These are phyloP conservation scores for Chelonus insularis DNA, from an alignment of 1,140 invertebrate species.

Conservation along the genomic window DNA sequence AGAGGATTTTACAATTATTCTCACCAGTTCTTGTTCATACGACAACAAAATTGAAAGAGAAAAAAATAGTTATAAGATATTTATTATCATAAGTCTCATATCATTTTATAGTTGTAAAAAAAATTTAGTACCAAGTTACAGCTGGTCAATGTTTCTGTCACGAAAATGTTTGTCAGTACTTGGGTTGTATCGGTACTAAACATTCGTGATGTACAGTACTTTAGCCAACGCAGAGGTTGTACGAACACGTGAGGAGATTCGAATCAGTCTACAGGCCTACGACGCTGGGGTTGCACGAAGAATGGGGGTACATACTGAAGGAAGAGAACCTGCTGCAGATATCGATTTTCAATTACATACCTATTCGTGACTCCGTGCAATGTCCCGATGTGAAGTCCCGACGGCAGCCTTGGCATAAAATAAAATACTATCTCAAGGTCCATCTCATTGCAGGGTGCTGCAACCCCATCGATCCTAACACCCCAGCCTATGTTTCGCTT, in stretches of 20 bases:
- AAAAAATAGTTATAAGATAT: no score
- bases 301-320: not conserved
- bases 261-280: conserved; percentile 25
- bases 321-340: conserved; percentile 20
- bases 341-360: conserved; percentile 36
- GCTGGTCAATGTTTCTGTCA: conserved; percentile 26
- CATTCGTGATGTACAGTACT: conserved; percentile 33
- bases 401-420: conserved; percentile 36
- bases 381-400: conserved; percentile 28
- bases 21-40: no score
- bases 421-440: conserved; percentile 36
- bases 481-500: not conserved
- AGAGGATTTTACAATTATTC: no score
- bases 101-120: not conserved
- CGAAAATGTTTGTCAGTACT: conserved; percentile 16
- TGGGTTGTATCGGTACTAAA: conserved; percentile 27
- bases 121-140: not conserved
- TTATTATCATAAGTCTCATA: not conserved
- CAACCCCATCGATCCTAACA: conserved; percentile 22
- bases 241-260: conserved; percentile 32
- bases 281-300: conserved; percentile 14
- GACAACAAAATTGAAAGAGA: no score
- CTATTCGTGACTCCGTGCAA: conserved; percentile 35
- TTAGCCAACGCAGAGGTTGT: conserved; percentile 27
- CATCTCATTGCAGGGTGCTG: conserved; percentile 28